Conservation (phyloP, 2,797 vertebrate species). For the Mormyrops boulengeri region DNA sequence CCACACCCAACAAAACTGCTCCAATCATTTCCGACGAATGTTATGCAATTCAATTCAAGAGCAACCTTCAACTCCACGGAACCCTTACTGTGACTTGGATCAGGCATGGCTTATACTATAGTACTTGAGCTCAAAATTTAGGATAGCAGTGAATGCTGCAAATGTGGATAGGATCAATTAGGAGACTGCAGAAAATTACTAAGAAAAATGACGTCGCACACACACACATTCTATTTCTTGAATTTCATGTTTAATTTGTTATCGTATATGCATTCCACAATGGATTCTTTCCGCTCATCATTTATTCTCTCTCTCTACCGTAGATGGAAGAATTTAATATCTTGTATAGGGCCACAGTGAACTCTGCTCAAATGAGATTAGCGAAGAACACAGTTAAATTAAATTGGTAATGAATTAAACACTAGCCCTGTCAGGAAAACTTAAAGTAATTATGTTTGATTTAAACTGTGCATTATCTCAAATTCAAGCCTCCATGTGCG, state of each 20-base stretch:
- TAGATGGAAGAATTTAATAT: slow-evolving; percentile 26
- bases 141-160: neutral
- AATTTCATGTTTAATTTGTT: slow-evolving; percentile 37
- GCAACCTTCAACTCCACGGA: neutral
- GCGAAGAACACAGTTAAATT: slow-evolving; percentile 33
- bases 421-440: slow-evolving; percentile 32
- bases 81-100: slow-evolving; percentile 38
- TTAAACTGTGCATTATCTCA: slow-evolving; percentile 27
- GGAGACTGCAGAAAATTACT: neutral
- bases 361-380: slow-evolving; percentile 35
- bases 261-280: slow-evolving; percentile 23
- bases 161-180: neutral
- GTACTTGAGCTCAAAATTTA: slow-evolving; percentile 18
- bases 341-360: slow-evolving; percentile 25
- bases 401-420: slow-evolving; percentile 44
- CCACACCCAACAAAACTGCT: neutral
- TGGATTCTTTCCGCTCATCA: slow-evolving; percentile 22
- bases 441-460: slow-evolving; percentile 37
- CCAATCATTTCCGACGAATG: neutral
- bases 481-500: slow-evolving; percentile 18
- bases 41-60: neutral
- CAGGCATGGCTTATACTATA: slow-evolving; percentile 43
- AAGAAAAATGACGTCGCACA: slow-evolving; percentile 43
- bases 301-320: slow-evolving; percentile 12
- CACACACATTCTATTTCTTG: neutral